These are phyloP conservation scores for Melanotaenia parkinsoni DNA, from an alignment of 2,797 vertebrate genomes.

Conservation along the genomic window DNA sequence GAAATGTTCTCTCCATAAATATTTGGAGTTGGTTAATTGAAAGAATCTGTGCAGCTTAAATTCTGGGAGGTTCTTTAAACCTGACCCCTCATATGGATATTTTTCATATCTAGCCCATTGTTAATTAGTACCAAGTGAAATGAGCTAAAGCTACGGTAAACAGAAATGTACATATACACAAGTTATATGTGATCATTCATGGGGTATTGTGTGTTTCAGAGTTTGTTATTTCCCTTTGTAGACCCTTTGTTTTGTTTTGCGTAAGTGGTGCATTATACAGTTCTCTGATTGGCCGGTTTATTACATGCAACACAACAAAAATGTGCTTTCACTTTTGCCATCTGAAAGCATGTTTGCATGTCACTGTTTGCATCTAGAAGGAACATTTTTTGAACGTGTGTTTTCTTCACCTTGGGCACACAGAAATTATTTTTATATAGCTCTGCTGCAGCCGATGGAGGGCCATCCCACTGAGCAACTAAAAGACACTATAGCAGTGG, in stretches of 20 bases:
- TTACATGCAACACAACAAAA: constrained; percentile 35
- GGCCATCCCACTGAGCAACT: background rate
- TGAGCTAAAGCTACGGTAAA: constrained; percentile 63
- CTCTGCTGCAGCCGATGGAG: constrained; percentile 13
- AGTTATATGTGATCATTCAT: constrained; percentile 41
- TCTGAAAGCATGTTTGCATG: constrained; percentile 74
- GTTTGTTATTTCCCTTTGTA: constrained; percentile 20
- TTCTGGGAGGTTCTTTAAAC: constrained; percentile 78
- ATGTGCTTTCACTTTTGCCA: constrained; percentile 43
- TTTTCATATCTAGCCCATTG: constrained; percentile 70
- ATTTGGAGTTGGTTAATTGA: constrained; percentile 84
- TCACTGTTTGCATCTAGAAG: constrained; percentile 71
- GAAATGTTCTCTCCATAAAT: constrained; percentile 84
- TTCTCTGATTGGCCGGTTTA: constrained; percentile 35
- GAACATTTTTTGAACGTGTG: constrained; percentile 63
- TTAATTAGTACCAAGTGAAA: constrained; percentile 68
- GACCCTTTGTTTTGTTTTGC: constrained; percentile 53
- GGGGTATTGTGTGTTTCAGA: constrained; percentile 32
- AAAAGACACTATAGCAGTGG: background rate
- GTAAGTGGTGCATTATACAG: constrained; percentile 34
- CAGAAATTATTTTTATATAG: constrained; percentile 14
- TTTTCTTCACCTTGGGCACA: constrained; percentile 27
- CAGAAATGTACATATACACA: constrained; percentile 42
- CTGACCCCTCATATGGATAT: constrained; percentile 69
- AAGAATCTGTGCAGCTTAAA: constrained; percentile 76